Evolutionary conservation across 2,113 vertebrate species (phyloP).

Genomic region (Colaptes auratus): DNA sequence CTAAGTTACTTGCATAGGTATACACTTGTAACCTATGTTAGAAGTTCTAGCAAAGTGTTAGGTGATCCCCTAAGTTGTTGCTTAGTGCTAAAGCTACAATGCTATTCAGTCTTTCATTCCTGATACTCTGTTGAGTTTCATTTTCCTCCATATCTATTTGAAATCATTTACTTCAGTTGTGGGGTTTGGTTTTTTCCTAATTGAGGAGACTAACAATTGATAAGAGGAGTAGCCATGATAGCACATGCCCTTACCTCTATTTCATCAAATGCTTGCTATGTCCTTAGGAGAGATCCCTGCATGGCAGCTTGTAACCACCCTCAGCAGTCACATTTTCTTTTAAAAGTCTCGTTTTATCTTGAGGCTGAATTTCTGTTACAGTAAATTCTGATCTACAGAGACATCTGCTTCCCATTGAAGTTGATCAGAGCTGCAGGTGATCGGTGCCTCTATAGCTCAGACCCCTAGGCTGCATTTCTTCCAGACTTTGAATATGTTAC

Average conservation of each 20-base stretch:
- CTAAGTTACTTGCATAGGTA: background rate
- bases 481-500: slow-evolving; percentile 13
- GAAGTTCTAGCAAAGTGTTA: background rate
- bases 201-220: background rate
- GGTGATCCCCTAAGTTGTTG: background rate
- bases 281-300: background rate
- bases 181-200: background rate
- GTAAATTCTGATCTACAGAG: slow-evolving; percentile 60
- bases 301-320: background rate
- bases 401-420: slow-evolving; percentile 42
- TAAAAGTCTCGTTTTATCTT: slow-evolving; percentile 34
- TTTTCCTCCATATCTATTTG: background rate
- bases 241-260: background rate
- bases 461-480: slow-evolving; percentile 47
- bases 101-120: background rate
- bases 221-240: background rate
- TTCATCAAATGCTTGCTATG: background rate
- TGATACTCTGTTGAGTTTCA: background rate
- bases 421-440: slow-evolving; percentile 55
- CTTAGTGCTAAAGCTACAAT: background rate
- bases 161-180: background rate
- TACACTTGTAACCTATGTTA: background rate
- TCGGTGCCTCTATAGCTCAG: slow-evolving; percentile 14
- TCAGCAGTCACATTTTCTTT: slow-evolving; percentile 31
- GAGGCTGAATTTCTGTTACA: slow-evolving; percentile 49